Base-by-base conservation (phyloP, 2,113 vertebrate species). In the Isurus oxyrinchus region DNA sequence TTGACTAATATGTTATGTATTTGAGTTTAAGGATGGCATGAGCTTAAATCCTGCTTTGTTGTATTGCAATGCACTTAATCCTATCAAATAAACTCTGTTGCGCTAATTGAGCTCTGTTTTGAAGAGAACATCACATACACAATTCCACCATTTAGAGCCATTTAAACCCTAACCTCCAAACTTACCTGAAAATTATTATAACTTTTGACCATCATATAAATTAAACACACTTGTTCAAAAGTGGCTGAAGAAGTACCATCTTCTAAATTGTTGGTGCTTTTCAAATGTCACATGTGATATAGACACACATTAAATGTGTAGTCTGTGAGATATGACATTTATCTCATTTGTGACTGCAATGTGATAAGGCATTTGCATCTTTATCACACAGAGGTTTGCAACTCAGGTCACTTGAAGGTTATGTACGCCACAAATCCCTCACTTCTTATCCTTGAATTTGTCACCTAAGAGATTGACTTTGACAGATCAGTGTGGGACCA, bases 251-350 rank as follows among this genome's bases (percentile, higher is more conserved):
- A 94, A 66, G 16, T 19, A 63, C n/a, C 90, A 94, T 94, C n/a
- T 63, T 94, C 61, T 14, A 63, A 93, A 94, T 66, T 94, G 59
- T 94, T 95, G 66, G 19, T 76, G 27, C 67, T 72, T 27, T 53
- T 72, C 49, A 53, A 95, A 72, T 95, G 66, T 69, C 94, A 95
- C n/a, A 66, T 49, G n/a, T 72, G 66, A 55, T 76, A 95, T 72
- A 95, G 76, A 95, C 67, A 76, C 72, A 72, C 66, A 55, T 67
- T 69, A 95, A 72, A 69, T 35, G 66, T 95, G 94, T 53, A 53
- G 55, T 35, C 94, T 95, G 66, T 72, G 90, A 94, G 90, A 94
- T 94, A 94, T 66, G 90, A 94, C 59, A 95, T 72, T 95, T 95
- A 72, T 76, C 94, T 95, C 66, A 76, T 72, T 69, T 53, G 44